Base-by-base conservation (phyloP, 2,888 invertebrate genomes). In the Eupithecia tripunctaria region DNA sequence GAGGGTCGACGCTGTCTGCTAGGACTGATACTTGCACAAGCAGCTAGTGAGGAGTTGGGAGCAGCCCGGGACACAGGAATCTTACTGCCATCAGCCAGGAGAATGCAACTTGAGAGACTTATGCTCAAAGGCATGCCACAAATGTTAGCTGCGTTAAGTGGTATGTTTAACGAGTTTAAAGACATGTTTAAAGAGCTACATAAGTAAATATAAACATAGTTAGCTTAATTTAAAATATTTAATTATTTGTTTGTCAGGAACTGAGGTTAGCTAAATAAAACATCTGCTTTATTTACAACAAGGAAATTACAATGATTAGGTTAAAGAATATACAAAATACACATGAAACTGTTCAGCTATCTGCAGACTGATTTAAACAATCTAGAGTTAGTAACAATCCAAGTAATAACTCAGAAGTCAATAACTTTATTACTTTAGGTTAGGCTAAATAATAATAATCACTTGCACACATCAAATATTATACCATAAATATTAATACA, bases 1-100 rank as follows among this genome's bases (percentile, higher is more conserved):
- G 95, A 89, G 25, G 94, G 93, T 0, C 84, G 87, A 1, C 87
- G 89, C 7, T 92, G 96, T 78, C 87, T 96, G 38, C 90, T 98
- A 73, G 98, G 98, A 1, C 91, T 98, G 68, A 95, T 97, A 73
- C 95, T 98, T 79, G 95, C 98, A 63, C 96, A 96, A 85, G 97
- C 97, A 15, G 96, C 97, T 0, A 97, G 97, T 71, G 98, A 98
- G 89, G 98, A 98, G 89, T 94, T 98, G 75, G 97, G 97, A 41
- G 96, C 96, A 51, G 96, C 97, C 0, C 95, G 97, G 60, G 94
- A 94, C 63, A 90, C 91, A 0, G 93, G 93, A 25, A 89, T 95
- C 95, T 79, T 97, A 95, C 88, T 96, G 95, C 87, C 90, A 2
- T 97, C 97, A 75, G 96, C 95, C 67, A 94, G 97, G 47, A 96